phyloP scores from a whole-genome alignment of 2,888 invertebrate species.

The Agrochola circellaris region DNA sequence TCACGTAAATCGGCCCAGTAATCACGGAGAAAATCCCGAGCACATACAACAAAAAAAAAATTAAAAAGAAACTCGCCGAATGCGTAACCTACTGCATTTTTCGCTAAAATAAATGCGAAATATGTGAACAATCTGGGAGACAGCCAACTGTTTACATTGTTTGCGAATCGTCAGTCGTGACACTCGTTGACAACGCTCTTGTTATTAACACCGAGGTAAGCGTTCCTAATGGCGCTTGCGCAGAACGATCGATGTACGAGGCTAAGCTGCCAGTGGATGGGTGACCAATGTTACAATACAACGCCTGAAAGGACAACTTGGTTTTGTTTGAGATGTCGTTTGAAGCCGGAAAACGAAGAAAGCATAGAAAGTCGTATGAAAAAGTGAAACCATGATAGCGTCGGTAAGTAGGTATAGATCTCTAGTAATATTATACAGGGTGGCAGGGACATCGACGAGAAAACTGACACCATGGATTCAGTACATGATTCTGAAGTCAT shows the following conservation, averaged over 20 bases:
- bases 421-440: too few species aligned
- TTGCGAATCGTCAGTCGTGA: constrained; percentile 45
- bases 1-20: background rate
- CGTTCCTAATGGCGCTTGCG: constrained; percentile 31
- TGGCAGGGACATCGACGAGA: too few species aligned
- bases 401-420: too few species aligned
- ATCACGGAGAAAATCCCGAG: background rate
- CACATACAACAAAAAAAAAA: background rate
- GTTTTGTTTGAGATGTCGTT: background rate
- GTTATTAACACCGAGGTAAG: constrained; percentile 39
- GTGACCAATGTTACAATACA: constrained; percentile 4
- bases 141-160: constrained; percentile 52
- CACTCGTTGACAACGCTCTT: constrained; percentile 41
- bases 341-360: background rate
- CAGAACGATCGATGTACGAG: constrained; percentile 42
- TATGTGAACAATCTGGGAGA: constrained; percentile 47
- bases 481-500: too few species aligned
- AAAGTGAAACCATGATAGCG: background rate
- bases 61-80: too few species aligned
- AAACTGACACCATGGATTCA: too few species aligned
- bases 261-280: constrained; percentile 20
- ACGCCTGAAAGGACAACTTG: constrained; percentile 10
- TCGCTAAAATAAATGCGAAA: constrained; percentile 14
- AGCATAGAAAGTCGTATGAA: background rate
- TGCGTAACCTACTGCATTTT: background rate